Conservation (phyloP, 2,797 vertebrate species). For the Urocyon cinereoargenteus region DNA sequence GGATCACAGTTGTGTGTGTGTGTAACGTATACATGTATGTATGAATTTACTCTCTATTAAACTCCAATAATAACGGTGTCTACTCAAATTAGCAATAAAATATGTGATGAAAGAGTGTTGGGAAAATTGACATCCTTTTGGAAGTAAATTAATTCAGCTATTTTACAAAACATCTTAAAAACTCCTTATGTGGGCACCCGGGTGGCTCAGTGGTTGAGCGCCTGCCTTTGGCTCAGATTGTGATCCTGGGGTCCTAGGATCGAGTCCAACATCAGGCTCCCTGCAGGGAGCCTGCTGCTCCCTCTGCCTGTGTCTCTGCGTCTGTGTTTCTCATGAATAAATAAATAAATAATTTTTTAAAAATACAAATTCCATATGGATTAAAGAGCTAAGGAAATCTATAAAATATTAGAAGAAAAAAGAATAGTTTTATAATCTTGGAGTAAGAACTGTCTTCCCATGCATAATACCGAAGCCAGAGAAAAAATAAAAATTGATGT, state of each 20-base stretch:
- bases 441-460: not conserved
- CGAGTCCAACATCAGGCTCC: no score
- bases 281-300: no score
- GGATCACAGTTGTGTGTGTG: not conserved
- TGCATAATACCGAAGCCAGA: not conserved
- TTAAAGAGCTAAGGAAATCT: slow-evolving; percentile 21
- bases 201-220: no score
- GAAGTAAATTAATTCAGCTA: not conserved
- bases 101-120: not conserved
- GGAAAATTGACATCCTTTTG: not conserved
- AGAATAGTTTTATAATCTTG: not conserved
- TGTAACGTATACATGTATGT: no score
- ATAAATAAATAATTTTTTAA: no score
- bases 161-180: not conserved
- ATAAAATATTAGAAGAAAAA: not conserved
- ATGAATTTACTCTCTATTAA: not conserved
- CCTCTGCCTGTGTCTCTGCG: no score
- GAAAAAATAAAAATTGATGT: not conserved
- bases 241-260: no score
- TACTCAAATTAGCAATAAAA: not conserved
- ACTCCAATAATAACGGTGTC: not conserved
- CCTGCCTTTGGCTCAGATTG: no score
- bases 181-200: no score
- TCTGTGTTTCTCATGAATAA: no score
- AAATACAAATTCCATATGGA: not conserved